A percentile compares a stretch with the other conserved stretches of the same genome.
Evolutionary conservation across 2,113 vertebrate genomes (phyloP).

Genomic region (Ameiurus melas): DNA sequence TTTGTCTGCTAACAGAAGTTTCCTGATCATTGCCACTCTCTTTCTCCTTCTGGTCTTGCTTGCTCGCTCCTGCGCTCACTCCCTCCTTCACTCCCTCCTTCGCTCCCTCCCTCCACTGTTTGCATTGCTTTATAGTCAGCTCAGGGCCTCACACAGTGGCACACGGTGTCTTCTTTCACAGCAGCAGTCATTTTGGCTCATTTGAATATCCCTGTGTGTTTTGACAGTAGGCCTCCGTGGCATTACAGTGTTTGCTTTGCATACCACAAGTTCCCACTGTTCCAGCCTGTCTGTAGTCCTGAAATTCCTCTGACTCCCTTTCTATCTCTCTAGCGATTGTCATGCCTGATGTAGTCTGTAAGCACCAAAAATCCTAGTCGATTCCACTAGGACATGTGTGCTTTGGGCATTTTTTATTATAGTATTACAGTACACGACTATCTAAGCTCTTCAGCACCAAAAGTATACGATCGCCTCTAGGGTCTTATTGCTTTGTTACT

Average conservation of each 20-base stretch:
- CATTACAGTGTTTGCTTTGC: slow-evolving; percentile 25
- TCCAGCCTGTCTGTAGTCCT: slow-evolving; percentile 26
- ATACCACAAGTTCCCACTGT: slow-evolving; percentile 24
- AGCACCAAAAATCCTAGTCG: not conserved
- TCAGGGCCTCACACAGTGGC: slow-evolving; percentile 6
- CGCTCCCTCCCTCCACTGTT: slow-evolving; percentile 3
- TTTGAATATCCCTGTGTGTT: slow-evolving; percentile 27
- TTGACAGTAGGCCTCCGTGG: slow-evolving; percentile 13
- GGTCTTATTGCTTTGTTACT: slow-evolving; percentile 49
- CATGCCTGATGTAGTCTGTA: slow-evolving; percentile 24
- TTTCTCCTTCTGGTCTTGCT: slow-evolving; percentile 11
- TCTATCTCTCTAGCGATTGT: slow-evolving; percentile 23
- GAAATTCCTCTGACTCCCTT: slow-evolving; percentile 29
- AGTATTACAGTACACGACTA: slow-evolving; percentile 6
- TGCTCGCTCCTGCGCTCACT: not conserved
- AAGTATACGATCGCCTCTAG: slow-evolving; percentile 42
- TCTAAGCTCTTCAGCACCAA: slow-evolving; percentile 36
- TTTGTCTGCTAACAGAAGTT: slow-evolving; percentile 33
- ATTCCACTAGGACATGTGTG: slow-evolving; percentile 28
- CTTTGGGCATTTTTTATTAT: slow-evolving; percentile 20
- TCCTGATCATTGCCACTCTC: slow-evolving; percentile 31
- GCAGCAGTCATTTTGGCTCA: slow-evolving; percentile 22
- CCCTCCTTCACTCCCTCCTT: not conserved
- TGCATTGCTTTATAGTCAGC: slow-evolving; percentile 27
- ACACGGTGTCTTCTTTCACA: slow-evolving; percentile 10